A percentile compares a stretch with the other conserved stretches of the same genome.
Evolutionary conservation across 1,140 invertebrate species (phyloP).

Genomic region (Caenorhabditis inopinata): DNA sequence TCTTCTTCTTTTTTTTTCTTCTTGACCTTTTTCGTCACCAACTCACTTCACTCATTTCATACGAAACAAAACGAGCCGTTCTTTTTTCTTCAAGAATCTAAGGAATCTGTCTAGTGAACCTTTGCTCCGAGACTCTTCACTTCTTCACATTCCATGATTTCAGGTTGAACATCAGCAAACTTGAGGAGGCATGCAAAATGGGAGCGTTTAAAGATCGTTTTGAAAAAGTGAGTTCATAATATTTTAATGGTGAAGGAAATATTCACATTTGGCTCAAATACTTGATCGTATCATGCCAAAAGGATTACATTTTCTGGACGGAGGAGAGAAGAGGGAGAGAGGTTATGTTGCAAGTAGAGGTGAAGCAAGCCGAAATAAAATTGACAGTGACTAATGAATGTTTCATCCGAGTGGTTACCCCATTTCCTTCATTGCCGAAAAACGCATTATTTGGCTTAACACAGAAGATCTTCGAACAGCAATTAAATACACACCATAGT

Average conservation of each 20-base stretch:
- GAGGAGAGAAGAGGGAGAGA: no score
- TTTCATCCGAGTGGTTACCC: not conserved
- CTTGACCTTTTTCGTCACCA: not conserved
- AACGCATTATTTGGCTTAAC: no score
- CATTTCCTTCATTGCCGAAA: no score
- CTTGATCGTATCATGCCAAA: not conserved
- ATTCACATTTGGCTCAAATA: not conserved
- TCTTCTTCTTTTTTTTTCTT: not conserved
- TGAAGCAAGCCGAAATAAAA: not conserved
- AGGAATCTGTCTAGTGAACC: no score
- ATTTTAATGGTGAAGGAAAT: not conserved
- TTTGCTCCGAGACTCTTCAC: no score
- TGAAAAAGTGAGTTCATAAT: slow-evolving; percentile 4
- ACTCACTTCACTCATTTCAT: no score
- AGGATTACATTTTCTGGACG: no score
- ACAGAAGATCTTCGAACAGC: no score
- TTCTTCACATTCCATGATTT: not conserved
- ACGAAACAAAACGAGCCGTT: not conserved
- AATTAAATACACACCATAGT: no score
- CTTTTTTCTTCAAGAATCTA: no score
- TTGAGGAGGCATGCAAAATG: slow-evolving; percentile 22
- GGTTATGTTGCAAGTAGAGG: not conserved
- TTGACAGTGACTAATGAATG: slow-evolving; percentile 9
- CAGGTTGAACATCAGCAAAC: slow-evolving; percentile 20
- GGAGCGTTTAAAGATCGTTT: slow-evolving; percentile 8